These are phyloP conservation scores for Cheiracanthium punctorium DNA, from an alignment of 2,888 invertebrate species.

Conservation along the genomic window DNA sequence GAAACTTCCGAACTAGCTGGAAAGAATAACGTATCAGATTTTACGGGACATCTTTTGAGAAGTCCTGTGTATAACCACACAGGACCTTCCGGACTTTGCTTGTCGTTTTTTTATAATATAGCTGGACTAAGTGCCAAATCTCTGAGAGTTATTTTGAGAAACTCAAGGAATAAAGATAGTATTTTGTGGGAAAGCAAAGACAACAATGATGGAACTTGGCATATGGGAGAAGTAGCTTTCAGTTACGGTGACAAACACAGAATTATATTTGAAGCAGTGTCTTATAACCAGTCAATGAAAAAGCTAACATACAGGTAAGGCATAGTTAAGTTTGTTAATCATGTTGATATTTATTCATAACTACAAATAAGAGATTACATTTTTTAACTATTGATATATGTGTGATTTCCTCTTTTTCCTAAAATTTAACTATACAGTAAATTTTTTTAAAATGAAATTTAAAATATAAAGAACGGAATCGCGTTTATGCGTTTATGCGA, in stretches of 20 bases:
- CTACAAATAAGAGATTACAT: too few species aligned
- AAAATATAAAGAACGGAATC: too few species aligned
- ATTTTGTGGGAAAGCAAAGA: conserved; percentile 65
- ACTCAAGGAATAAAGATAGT: background rate
- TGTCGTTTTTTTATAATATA: conserved; percentile 76
- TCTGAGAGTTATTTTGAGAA: conserved; percentile 77
- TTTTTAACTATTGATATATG: too few species aligned
- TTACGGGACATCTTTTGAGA: background rate
- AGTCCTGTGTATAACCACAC: conserved; percentile 57
- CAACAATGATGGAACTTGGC: conserved; percentile 38
- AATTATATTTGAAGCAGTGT: conserved; percentile 56
- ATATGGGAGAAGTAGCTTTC: conserved; percentile 78
- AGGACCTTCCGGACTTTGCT: conserved; percentile 46
- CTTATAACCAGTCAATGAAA: conserved; percentile 31
- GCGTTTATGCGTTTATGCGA: too few species aligned
- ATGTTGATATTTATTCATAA: too few species aligned
- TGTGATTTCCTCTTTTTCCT: too few species aligned
- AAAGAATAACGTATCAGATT: background rate
- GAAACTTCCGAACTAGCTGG: conserved; percentile 77
- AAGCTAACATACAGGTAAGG: conserved; percentile 45
- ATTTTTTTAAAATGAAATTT: too few species aligned
- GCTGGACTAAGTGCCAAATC: conserved; percentile 79
- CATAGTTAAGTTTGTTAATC: too few species aligned
- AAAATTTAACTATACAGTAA: too few species aligned
- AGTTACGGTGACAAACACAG: conserved; percentile 75